Evolutionary conservation across 2,113 vertebrate species (phyloP).

Genomic region (Centropristis striata): DNA sequence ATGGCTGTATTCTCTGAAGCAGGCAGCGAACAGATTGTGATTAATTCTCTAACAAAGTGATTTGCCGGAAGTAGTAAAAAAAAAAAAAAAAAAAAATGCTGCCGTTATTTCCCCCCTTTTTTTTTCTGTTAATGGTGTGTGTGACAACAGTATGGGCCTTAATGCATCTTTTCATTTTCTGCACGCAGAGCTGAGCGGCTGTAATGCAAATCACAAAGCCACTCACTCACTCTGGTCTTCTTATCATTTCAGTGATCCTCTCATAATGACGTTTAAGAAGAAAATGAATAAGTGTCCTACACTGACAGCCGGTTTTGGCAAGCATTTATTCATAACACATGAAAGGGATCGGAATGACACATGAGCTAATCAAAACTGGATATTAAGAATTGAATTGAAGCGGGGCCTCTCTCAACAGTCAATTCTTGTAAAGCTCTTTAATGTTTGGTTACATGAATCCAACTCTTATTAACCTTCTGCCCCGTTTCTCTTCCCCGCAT

Average conservation of each 20-base stretch:
- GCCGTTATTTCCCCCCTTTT: conserved; percentile 59
- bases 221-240: conserved; percentile 60
- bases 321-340: conserved; percentile 67
- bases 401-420: conserved; percentile 48
- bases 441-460: conserved; percentile 61
- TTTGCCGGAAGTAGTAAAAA: conserved; percentile 72
- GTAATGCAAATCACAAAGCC: conserved; percentile 78
- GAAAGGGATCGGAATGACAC: conserved; percentile 76
- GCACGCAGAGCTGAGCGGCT: conserved; percentile 49
- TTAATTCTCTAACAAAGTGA: conserved; percentile 79
- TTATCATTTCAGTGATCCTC: conserved; percentile 79
- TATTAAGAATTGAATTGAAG: conserved; percentile 73
- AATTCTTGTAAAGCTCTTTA: conserved; percentile 54
- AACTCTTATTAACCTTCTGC: conserved; percentile 60
- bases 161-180: conserved; percentile 77
- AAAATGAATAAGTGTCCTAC: conserved; percentile 78
- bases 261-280: conserved; percentile 74
- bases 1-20: conserved; percentile 77
- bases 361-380: conserved; percentile 77
- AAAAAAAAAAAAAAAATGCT: conserved; percentile 65
- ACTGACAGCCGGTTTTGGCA: conserved; percentile 73
- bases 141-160: conserved; percentile 31
- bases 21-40: conserved; percentile 81
- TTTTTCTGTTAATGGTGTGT: conserved; percentile 59
- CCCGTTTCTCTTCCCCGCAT: conserved; percentile 43